Evolutionary conservation across 2,113 vertebrate genomes (phyloP), one percentile per base, ranked within the genome.

Genomic region (Brienomyrus longianalis): DNA sequence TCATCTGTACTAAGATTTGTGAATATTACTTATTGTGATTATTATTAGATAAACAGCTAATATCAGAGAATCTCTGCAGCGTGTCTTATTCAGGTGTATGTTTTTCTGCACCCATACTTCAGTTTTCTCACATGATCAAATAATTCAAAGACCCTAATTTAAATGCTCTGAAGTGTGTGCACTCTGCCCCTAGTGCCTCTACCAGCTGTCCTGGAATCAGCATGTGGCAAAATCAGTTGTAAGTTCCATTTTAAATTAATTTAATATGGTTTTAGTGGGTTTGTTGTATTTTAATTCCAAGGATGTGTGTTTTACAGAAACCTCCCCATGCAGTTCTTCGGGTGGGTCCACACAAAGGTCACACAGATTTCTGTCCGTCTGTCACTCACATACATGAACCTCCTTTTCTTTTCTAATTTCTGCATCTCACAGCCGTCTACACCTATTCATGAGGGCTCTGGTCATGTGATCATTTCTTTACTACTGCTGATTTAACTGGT

Each of bases 271-370:
- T 9, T 39, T 80, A 31, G 74, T 70, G 15, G 50, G 50, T 83
- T 27, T 39, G 17, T 23, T 10, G 5, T 83, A 31, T 83, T 89
- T 83, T 31, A 80, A 43, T 83, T 39, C 35, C 50, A 35, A 83
- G 15, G 47, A 3, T 51, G 50, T 89, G 48, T 91, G 74, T 80
- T 89, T 39, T 35, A n/a, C 89, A 92, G 91, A 86, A 21, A 88
- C 86, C 66, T 90, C 70, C 9, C 86, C 80, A 48, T 59, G 51
- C 6, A 88, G 89, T 86, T 10, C 39, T 23, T 62, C 7, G 48
- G 50, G 90, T 39, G 88, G 83, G n/a, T 90, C 86, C 88, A 89
- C 88, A 88, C 90, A 80, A 15, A 90, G 91, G 87, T 92, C 62
- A 70, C 62, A 70, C n/a, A 27, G 2, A 70, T 70, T 27, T 70